A percentile compares a stretch with the other conserved stretches of the same genome.
Conservation (phyloP, 1,140 invertebrate genomes). For the Ooceraea biroi region DNA sequence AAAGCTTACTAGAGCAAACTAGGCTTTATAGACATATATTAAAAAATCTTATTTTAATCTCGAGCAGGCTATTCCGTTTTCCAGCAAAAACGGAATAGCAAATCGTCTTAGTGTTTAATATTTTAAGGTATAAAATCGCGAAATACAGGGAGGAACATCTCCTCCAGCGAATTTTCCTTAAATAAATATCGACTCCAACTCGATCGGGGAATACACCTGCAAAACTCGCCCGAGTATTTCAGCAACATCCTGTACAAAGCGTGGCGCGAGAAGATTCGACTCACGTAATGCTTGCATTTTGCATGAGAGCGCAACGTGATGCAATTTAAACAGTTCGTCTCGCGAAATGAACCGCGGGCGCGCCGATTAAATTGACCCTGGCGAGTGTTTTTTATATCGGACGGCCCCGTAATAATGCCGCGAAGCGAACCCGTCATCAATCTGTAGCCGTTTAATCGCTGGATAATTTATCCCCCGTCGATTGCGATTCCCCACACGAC, state of each 20-base stretch:
- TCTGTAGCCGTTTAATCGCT: constrained; percentile 40
- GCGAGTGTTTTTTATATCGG: neutral
- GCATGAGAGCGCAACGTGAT: constrained; percentile 42
- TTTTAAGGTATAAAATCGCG: constrained; percentile 23
- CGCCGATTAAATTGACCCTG: constrained; percentile 34
- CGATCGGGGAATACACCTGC: constrained; percentile 18
- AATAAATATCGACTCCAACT: constrained; percentile 16
- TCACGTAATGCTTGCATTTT: constrained; percentile 60
- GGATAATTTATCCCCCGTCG: constrained; percentile 31
- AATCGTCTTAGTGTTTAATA: constrained; percentile 8
- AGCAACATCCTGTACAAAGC: constrained; percentile 34
- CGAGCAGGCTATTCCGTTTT: too few relatives aligned
- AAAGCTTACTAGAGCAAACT: neutral
- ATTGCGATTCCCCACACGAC: constrained; percentile 6
- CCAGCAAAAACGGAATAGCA: neutral
- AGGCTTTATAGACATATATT: neutral
- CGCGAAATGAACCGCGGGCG: constrained; percentile 11
- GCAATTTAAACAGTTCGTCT: constrained; percentile 53
- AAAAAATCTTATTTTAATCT: too few relatives aligned
- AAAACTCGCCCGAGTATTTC: constrained; percentile 19
- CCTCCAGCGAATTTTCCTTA: constrained; percentile 20
- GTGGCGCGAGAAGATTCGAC: constrained; percentile 23
- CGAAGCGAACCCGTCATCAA: neutral
- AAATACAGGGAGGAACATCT: neutral
- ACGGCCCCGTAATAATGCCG: neutral